Evolutionary conservation across 2,113 vertebrate species (phyloP).

Genomic region (Sciurus niger): DNA sequence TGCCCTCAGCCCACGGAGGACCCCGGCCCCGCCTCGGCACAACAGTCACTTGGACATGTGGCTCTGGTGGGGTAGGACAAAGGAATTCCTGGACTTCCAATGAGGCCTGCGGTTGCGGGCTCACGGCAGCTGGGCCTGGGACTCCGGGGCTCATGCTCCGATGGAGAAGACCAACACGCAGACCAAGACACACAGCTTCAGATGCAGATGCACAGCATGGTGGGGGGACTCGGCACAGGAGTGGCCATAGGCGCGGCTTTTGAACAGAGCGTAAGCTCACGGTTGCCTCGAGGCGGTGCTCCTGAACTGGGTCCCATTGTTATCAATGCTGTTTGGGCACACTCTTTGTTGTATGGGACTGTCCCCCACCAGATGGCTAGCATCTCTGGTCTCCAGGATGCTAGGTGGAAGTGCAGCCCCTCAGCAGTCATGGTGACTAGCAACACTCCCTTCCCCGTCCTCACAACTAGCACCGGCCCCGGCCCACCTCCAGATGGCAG

Average conservation of each 20-base stretch:
- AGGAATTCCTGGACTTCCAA: background rate
- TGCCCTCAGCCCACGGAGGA: background rate
- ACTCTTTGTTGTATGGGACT: background rate
- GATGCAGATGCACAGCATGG: too few species aligned
- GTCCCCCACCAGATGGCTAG: background rate
- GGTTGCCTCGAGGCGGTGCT: background rate
- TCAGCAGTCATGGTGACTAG: too few species aligned
- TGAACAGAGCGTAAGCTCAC: background rate
- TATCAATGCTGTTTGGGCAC: accelerated
- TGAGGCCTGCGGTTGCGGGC: too few species aligned
- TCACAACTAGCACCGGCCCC: background rate
- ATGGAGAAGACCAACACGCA: background rate
- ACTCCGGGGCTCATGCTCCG: background rate
- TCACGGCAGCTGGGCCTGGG: background rate
- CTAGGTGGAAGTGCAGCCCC: background rate
- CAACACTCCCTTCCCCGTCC: background rate
- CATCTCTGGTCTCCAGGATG: background rate
- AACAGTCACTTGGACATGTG: background rate
- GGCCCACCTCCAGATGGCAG: background rate
- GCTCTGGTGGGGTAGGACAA: background rate
- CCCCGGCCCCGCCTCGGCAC: background rate
- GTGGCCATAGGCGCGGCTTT: background rate
- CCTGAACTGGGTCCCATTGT: accelerated
- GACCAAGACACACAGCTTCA: background rate
- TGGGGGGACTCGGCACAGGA: background rate